Base-by-base conservation (phyloP, 64 coral and sea anemone genomes). In the Dendronephthya gigantea region DNA sequence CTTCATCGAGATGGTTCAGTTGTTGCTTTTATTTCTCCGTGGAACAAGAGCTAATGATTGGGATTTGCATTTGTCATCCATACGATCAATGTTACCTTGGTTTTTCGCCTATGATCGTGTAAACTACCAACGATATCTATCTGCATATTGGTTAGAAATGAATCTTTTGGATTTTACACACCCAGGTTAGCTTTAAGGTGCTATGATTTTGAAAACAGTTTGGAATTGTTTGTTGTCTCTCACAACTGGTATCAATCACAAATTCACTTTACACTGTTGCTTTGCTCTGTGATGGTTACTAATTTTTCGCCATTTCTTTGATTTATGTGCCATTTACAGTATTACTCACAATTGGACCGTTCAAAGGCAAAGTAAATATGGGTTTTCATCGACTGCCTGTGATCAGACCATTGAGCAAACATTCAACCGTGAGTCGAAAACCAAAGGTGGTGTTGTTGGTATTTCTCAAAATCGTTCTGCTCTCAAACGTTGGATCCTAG, bases 331-430 rank as follows among this genome's bases (percentile, higher is more conserved):
- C 6, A 76, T 38, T 11, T 38, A 38, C 34, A 29, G 11, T 76
- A 76, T 76, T 76, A 70, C 31, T 27, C 69, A 76, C 69, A 76
- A 76, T 16, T 76, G 69, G 69, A 76, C 69, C 28, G 69, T 76
- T 12, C 69, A 76, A 76, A 76, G 69, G 35, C 69, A 76, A 38
- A 76, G 35, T 34, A 8, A 38, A 32, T 76, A 76, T 76, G 69
- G 69, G 1, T 76, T 76, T 76, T 76, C 69, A 76, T 76, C 69
- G 69, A 38, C 34, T 35, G 69, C 69, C 5, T 79, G 72, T 79
- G 72, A 79, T 79, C 72, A 79, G 29, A 79, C 72, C 31, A 79
- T 79, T 36, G 72, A 79, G 37, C n/a, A 79, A 33, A 79, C 72
- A 35, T 79, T 79, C 72, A 79, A 79, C 8, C 72, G 72, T 79